A percentile compares a stretch with the other conserved stretches of the same genome.
Evolutionary conservation across 1,140 invertebrate genomes (phyloP).

Genomic region (Sarcophaga bullata): DNA sequence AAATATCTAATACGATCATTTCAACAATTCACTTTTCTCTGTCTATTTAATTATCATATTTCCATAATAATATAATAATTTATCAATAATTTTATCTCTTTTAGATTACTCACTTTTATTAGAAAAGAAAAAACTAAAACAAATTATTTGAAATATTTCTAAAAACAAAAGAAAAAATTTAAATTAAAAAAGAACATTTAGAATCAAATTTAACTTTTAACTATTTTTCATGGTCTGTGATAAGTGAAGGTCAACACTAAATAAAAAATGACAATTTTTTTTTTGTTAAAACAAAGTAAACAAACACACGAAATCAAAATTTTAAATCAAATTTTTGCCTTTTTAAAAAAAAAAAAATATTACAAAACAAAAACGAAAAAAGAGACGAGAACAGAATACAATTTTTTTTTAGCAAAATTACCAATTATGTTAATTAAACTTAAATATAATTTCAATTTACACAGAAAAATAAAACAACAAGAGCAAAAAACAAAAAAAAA

Average conservation of each 20-base stretch:
- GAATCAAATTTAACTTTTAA: background rate
- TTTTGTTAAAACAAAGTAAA: background rate
- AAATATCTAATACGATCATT: too few species aligned
- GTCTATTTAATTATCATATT: too few species aligned
- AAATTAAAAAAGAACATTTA: background rate
- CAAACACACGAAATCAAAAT: conserved; percentile 6
- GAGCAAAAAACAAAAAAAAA: too few species aligned
- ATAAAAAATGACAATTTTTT: background rate
- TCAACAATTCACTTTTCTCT: too few species aligned
- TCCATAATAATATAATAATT: background rate
- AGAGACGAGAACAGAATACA: background rate
- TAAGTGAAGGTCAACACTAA: conserved; percentile 60
- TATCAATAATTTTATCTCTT: background rate
- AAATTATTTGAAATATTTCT: background rate
- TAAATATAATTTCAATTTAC: background rate
- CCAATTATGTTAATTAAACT: background rate
- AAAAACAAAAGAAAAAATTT: too few species aligned
- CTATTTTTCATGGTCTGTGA: conserved; percentile 62
- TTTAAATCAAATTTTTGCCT: conserved; percentile 2
- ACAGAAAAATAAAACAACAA: background rate
- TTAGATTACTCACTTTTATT: background rate
- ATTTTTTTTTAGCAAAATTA: conserved; percentile 10
- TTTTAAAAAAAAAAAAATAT: background rate
- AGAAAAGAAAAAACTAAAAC: background rate
- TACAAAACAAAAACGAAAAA: background rate